Percentiles rank a stretch among this genome's conserved stretches.
phyloP scores from a whole-genome alignment of 2,888 invertebrate genomes.

The Pyrrhosoma nymphula region DNA sequence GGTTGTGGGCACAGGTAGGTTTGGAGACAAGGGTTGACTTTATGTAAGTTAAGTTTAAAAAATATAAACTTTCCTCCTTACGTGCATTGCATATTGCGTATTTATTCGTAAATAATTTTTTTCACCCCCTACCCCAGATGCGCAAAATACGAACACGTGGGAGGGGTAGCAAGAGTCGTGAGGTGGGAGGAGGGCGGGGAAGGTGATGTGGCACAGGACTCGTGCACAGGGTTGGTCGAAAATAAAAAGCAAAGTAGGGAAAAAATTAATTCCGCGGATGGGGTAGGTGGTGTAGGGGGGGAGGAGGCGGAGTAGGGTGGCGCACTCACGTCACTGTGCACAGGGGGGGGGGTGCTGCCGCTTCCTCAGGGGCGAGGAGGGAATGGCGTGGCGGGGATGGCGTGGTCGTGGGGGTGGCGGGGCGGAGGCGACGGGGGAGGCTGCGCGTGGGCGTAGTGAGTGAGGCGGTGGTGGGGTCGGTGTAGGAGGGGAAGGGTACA shows the following conservation, averaged over 20 bases:
- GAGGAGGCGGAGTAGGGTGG: neutral
- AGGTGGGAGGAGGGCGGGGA: neutral
- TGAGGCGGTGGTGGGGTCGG: neutral
- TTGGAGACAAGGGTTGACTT: too few species aligned
- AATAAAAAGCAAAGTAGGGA: neutral
- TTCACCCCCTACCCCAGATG: too few species aligned
- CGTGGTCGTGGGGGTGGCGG: neutral
- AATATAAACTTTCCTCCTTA: too few species aligned
- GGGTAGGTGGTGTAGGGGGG: neutral
- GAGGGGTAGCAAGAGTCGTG: neutral
- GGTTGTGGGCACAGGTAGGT: too few species aligned
- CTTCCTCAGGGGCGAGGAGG: neutral
- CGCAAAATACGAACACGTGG: neutral
- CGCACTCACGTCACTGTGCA: too few species aligned
- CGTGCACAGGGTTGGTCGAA: neutral
- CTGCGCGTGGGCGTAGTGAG: conserved; percentile 25
- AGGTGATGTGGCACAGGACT: neutral
- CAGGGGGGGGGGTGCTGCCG: too few species aligned
- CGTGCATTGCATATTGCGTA: too few species aligned
- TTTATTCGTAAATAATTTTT: too few species aligned
- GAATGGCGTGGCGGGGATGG: neutral
- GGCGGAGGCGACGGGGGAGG: neutral
- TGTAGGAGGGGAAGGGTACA: neutral
- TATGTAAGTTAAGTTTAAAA: too few species aligned
- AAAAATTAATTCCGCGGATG: neutral